Evolutionary conservation across 2,113 vertebrate species (phyloP).

Genomic region (Nesospiza acunhae): DNA sequence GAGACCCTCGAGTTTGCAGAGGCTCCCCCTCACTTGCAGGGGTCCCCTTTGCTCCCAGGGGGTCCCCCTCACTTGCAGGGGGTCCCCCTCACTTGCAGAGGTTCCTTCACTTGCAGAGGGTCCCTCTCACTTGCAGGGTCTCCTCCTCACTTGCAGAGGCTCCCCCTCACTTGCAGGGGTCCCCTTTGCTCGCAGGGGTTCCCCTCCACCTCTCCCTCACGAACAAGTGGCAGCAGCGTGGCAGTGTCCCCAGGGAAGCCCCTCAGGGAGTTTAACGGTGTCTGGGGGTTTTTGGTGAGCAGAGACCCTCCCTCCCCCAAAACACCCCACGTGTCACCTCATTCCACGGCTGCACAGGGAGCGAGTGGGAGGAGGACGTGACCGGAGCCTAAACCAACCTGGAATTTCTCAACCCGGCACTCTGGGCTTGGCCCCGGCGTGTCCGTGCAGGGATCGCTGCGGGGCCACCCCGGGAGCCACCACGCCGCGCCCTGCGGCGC

Average conservation of each 20-base stretch:
- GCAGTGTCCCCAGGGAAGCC: fast-evolving
- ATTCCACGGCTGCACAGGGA: fast-evolving
- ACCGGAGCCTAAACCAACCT: neutral
- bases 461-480: neutral
- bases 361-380: neutral
- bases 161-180: neutral
- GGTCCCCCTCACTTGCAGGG: neutral
- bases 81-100: neutral
- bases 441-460: neutral
- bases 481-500: fast-evolving
- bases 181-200: fast-evolving
- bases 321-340: fast-evolving
- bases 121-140: neutral
- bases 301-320: neutral
- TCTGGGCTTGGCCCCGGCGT: neutral
- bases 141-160: neutral
- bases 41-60: no score
- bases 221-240: neutral
- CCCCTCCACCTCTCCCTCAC: neutral
- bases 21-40: neutral
- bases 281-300: neutral
- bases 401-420: neutral
- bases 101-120: neutral
- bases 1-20: neutral
- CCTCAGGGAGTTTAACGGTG: fast-evolving